Base-by-base conservation (phyloP, 2,113 vertebrate species). In the Elephantulus edwardii region DNA sequence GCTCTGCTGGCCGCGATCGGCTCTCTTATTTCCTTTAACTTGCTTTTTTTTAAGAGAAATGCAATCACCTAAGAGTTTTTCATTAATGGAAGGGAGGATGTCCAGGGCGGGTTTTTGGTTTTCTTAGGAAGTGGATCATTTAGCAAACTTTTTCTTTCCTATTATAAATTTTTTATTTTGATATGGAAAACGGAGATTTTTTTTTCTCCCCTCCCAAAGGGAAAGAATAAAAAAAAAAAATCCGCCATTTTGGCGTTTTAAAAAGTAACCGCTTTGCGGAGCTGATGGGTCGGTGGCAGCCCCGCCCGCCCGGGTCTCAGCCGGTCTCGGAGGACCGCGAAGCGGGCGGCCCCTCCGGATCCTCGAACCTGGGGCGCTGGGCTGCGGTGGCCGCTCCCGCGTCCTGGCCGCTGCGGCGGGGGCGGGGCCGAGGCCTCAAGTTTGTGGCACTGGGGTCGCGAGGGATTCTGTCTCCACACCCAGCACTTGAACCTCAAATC, bases 181-280 rank as follows among this genome's bases (percentile, higher is more conserved):
- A 58, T 50, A 54, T 84, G 42, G 56, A 77, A 93, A 82, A 87
- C 38, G 48, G 52, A 30, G n/a, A 84, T 83, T 48, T 52, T 66
- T 38, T 58, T 33, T 83, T 13, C 74, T 42, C 22, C 40, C 16
- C 16, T 38, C 12, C 20, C 60, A 40, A 80, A 80, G 35, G 22
- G 26, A 79, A 82, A 92, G 58, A 93, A 66, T 81, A 33, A 33
- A 20, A 81, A 93, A 92, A 94, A 92, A 40, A 96, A 92, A 93
- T 97, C 97, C 97, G 96, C 97, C 97, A 97, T 97, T 96, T 97
- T 97, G 96, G 91, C 88, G 24, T 94, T 91, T 96, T 72, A 83
- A 94, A 95, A 96, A 96, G 91, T 96, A 95, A 88, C 83, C 56
- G 56, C 79, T 89, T 79, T 40, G n/a, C 76, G 35, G 70, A 90